Conservation (phyloP, 1,140 invertebrate genomes). For the Ceratosolen solmsi region DNA sequence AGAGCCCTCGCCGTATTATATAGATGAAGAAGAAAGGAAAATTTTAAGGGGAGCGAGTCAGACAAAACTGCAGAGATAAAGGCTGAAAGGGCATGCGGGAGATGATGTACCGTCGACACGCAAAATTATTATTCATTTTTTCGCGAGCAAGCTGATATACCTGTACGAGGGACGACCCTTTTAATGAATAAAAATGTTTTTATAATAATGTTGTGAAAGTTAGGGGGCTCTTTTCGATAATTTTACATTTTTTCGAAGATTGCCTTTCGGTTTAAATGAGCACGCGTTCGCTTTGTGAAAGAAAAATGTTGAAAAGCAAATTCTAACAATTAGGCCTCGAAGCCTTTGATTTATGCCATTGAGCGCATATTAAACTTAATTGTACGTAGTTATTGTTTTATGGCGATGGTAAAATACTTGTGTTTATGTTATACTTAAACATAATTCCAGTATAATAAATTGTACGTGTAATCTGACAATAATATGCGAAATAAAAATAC, state of each 20-base stretch:
- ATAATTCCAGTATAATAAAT: neutral
- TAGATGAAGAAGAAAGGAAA: conserved; percentile 26
- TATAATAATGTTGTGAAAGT: neutral
- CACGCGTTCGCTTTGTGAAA: neutral
- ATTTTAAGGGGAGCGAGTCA: conserved; percentile 8
- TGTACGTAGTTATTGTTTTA: neutral
- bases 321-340: neutral
- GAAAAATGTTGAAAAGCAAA: neutral
- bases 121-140: conserved; percentile 32
- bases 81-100: neutral
- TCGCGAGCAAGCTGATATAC: neutral
- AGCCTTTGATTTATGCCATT: neutral
- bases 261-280: neutral
- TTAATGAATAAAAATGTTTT: conserved; percentile 14
- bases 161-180: neutral
- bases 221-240: neutral
- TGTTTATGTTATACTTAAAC: neutral
- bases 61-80: conserved; percentile 36
- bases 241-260: too few species aligned
- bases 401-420: neutral
- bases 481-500: neutral
- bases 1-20: neutral
- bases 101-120: conserved; percentile 29
- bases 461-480: neutral
- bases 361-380: neutral